A percentile compares a stretch with the other conserved stretches of the same genome.
These are phyloP conservation scores for Noctua fimbriata DNA, from an alignment of 2,888 invertebrate species.

Conservation along the genomic window DNA sequence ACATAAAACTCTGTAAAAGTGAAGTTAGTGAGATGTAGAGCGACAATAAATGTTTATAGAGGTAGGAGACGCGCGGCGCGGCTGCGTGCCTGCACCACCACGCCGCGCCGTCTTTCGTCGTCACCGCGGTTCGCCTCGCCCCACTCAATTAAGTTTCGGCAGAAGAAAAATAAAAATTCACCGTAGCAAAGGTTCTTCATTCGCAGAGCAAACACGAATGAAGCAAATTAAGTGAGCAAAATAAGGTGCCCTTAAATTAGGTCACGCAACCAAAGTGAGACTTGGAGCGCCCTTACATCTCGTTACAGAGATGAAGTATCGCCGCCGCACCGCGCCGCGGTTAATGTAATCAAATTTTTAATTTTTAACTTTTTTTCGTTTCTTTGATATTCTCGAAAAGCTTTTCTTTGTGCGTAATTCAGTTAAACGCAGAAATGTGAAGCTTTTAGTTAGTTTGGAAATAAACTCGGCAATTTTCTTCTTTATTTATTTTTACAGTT, in stretches of 20 bases:
- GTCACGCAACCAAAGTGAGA: slow-evolving; percentile 83
- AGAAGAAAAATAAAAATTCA: slow-evolving; percentile 84
- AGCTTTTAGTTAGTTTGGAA: slow-evolving; percentile 65
- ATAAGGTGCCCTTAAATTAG: slow-evolving; percentile 86
- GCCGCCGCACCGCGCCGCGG: slow-evolving; percentile 62
- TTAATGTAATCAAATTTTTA: slow-evolving; percentile 85
- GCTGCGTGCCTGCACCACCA: background rate
- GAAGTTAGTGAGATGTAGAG: slow-evolving; percentile 89
- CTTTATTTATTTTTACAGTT: slow-evolving; percentile 52
- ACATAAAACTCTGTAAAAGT: slow-evolving; percentile 90
- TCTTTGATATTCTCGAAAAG: slow-evolving; percentile 71
- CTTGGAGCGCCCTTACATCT: slow-evolving; percentile 78
- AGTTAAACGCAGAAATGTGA: slow-evolving; percentile 71
- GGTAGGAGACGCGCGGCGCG: slow-evolving; percentile 66
- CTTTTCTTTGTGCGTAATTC: slow-evolving; percentile 72
- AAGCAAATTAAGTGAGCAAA: slow-evolving; percentile 89
- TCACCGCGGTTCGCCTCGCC: slow-evolving; percentile 67
- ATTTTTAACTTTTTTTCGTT: slow-evolving; percentile 79
- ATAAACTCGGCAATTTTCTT: slow-evolving; percentile 50
- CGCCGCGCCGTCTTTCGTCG: slow-evolving; percentile 56
- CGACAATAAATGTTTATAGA: slow-evolving; percentile 89
- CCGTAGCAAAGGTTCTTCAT: slow-evolving; percentile 78
- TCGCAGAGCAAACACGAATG: slow-evolving; percentile 87
- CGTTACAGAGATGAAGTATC: slow-evolving; percentile 77
- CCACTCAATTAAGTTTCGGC: slow-evolving; percentile 85